Evolutionary conservation across 2,113 vertebrate genomes (phyloP).

Genomic region (Pampusana beccarii): DNA sequence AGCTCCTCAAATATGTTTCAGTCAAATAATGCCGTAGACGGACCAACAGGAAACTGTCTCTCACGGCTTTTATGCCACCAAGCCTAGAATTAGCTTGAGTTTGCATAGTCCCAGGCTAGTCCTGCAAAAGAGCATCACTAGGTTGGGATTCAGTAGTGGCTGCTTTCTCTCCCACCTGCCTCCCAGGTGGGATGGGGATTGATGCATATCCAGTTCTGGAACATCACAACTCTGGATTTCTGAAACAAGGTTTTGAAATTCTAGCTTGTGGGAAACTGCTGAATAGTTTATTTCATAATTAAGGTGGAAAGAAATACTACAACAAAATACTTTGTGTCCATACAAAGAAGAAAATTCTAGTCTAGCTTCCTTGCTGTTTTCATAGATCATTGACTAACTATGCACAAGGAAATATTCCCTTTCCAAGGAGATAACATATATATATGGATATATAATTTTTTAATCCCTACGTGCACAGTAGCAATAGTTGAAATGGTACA

Average conservation of each 20-base stretch:
- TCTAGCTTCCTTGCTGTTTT: not conserved
- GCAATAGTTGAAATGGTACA: not conserved
- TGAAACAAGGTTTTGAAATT: not conserved
- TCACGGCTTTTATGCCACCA: not conserved
- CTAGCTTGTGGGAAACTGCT: not conserved
- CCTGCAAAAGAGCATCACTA: not conserved
- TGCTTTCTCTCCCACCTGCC: not conserved
- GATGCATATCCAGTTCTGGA: not conserved
- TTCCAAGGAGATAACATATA: not conserved
- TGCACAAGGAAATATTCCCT: not conserved
- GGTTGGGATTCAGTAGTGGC: not conserved
- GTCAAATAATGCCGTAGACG: not conserved
- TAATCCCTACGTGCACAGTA: not conserved
- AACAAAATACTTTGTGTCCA: not conserved
- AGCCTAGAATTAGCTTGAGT: not conserved
- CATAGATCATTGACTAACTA: not conserved
- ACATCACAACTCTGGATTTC: not conserved
- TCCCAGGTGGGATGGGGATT: not conserved
- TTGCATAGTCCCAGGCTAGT: not conserved
- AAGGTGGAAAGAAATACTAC: not conserved
- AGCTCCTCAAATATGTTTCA: not conserved
- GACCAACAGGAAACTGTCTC: not conserved
- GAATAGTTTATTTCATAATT: conserved; percentile 25
- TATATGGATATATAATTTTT: not conserved
- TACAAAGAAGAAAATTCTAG: conserved; percentile 1